Evolutionary conservation across 2,888 invertebrate species (phyloP), one percentile per base, ranked within the genome.

Genomic region (Trichopoda pennipes): DNA sequence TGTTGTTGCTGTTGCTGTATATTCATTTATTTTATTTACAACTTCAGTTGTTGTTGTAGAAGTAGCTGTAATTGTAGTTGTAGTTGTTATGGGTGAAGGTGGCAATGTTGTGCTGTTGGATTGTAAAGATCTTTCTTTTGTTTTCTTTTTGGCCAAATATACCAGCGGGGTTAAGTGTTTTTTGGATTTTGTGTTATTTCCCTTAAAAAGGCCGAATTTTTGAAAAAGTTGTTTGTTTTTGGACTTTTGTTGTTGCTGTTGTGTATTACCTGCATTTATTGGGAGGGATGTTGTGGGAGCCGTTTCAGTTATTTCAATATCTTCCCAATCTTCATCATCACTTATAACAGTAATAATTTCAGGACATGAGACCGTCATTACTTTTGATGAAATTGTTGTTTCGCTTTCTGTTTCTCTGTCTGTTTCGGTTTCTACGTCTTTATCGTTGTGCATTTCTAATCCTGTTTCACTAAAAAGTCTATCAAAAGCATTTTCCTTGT

Each of bases 261-360:
- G 70, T 10, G 55, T 51, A 64, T 53, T 69, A 61, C 28, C 68
- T 32, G 75, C 6, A 35, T 10, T 23, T 12, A 61, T 9, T 51
- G 63, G 56, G 2, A 84, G 73, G 4, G 84, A 75, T 4, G 63
- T 77, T 7, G 84, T 80, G 1, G 85, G 85, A 2, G 85, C 85
- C 3, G 85, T 81, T 56, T 88, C 86, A 1, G 85, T 85, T n/a
- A 87, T 86, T 81, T 89, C 88, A 76, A 88, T 88, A 84, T 88
- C 88, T 81, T 88, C 88, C 89, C 88, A 89, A 61, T 87, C 86
- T 17, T 87, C 88, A 69, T 88, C 87, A 53, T 89, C 88, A 28
- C 88, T 81, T 12, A 73, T 72, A 17, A 79, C 74, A 14, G 75
- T 76, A 1, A 81, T 51, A 2, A 61, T 7, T 12, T 56, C 56